Percentiles rank a stretch among this genome's conserved stretches.
Conservation (phyloP, 2,113 vertebrate genomes). For the Austrofundulus limnaeus region DNA sequence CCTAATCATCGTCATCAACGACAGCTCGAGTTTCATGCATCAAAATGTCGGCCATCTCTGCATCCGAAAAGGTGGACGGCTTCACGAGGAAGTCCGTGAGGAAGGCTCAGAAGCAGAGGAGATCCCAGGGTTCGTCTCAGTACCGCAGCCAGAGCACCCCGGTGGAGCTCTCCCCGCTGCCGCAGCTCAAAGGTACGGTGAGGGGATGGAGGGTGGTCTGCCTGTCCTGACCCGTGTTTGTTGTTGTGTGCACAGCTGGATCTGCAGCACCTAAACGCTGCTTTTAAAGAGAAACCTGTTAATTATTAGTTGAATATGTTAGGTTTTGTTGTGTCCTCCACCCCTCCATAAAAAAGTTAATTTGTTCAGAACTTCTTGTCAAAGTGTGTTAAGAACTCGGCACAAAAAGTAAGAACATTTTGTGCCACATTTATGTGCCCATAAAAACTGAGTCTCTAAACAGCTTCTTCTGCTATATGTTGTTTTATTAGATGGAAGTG, state of each 20-base stretch:
- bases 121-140: slow-evolving; percentile 94
- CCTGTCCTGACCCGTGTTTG: slow-evolving; percentile 4
- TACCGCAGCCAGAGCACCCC: slow-evolving; percentile 86
- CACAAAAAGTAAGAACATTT: no score
- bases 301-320: no score
- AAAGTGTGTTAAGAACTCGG: no score
- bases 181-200: slow-evolving; percentile 89
- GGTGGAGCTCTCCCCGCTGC: slow-evolving; percentile 90
- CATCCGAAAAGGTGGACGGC: slow-evolving; percentile 97
- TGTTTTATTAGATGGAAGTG: background rate
- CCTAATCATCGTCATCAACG: background rate
- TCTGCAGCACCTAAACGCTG: slow-evolving; percentile 1
- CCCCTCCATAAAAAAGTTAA: no score
- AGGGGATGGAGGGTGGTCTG: slow-evolving; percentile 53
- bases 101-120: slow-evolving; percentile 93
- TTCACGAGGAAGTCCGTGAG: slow-evolving; percentile 97
- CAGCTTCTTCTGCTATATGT: no score
- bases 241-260: slow-evolving; percentile 4
- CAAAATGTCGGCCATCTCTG: slow-evolving; percentile 91
- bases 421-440: no score
- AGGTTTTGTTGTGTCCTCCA: no score
- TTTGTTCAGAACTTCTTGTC: no score
- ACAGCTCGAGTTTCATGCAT: slow-evolving; percentile 37
- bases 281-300: background rate
- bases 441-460: no score